Base-by-base conservation (phyloP, 2,113 vertebrate species). In the Silurus asotus region DNA sequence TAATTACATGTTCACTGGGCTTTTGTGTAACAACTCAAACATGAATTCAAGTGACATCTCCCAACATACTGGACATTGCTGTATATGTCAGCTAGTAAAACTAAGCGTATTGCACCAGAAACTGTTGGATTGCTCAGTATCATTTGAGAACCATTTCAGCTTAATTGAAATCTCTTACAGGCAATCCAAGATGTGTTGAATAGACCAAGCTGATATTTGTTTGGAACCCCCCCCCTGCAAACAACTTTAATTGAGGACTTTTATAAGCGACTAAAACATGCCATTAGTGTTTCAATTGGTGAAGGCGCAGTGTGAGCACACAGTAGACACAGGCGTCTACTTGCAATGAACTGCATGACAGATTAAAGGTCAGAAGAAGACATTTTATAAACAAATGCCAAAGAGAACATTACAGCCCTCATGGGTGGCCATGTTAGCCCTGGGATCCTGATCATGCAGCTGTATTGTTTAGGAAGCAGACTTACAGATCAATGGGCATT, bases 21-120 rank as follows among this genome's bases (percentile, higher is more conserved):
- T 85, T 75, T 90, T 89, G 89, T 93, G 90, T 90, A 92, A 94
- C 92, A 92, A 91, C 86, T 90, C 51, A 13, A 92, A 86, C 75
- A 88, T 85, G 90, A 92, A 91, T 92, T 37, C 87, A 61, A 83
- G 89, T 64, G 4, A 88, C 90, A 87, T 93, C 88, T 88, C 5
- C 15, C 84, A 70, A 84, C 23, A 90, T 75, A 15, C 61, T 62
- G 64, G 28, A 78, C 59, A 84, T 23, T 67, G n/a, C 72, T 61
- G 75, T 48, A 6, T 87, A 62, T 3, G 37, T 64, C 25, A 48
- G n/a, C 58, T 5, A 64, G 14, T 81, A 61, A 81, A 58, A 72
- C 65, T 59, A 67, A 56, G 45, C 55, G 19, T 14, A 23, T 72
- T 64, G 56, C 25, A 25, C 23, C 19, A 25, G 19, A 28, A 77